phyloP scores from a whole-genome alignment of 1,140 invertebrate species.

The Dreissena polymorpha region DNA sequence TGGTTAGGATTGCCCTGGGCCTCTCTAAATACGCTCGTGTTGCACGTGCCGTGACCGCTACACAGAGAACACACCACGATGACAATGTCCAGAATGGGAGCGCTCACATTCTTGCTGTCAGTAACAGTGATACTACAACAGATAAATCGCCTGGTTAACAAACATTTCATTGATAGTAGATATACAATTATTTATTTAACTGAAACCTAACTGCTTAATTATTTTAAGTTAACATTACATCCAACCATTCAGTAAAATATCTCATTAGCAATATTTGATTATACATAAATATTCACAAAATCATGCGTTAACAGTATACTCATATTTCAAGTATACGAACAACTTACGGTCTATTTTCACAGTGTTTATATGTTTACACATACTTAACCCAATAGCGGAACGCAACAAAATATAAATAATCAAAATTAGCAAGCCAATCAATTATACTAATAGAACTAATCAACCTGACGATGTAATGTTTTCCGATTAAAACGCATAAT shows the following conservation, averaged over 20 bases:
- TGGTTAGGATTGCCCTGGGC: constrained; percentile 15
- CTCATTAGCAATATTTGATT: not conserved
- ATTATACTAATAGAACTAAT: too few relatives aligned
- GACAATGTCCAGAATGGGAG: constrained; percentile 29
- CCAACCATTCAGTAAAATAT: not conserved
- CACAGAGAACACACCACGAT: constrained; percentile 43
- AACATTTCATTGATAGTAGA: not conserved
- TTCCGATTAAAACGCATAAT: too few relatives aligned
- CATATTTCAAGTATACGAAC: too few relatives aligned
- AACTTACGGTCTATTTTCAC: too few relatives aligned
- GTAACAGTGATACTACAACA: not conserved
- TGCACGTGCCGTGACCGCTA: constrained; percentile 26
- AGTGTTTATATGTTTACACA: too few relatives aligned
- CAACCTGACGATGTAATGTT: too few relatives aligned
- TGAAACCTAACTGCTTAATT: not conserved
- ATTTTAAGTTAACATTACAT: not conserved
- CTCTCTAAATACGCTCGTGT: constrained; percentile 24
- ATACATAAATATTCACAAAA: too few relatives aligned
- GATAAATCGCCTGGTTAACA: not conserved
- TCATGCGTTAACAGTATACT: too few relatives aligned
- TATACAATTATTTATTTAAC: not conserved
- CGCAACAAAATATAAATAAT: too few relatives aligned
- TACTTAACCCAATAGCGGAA: too few relatives aligned
- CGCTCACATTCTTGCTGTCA: constrained; percentile 14
- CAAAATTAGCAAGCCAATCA: too few relatives aligned